phyloP scores from a whole-genome alignment of 2,113 vertebrate genomes.

The Dryoscopus gambensis region DNA sequence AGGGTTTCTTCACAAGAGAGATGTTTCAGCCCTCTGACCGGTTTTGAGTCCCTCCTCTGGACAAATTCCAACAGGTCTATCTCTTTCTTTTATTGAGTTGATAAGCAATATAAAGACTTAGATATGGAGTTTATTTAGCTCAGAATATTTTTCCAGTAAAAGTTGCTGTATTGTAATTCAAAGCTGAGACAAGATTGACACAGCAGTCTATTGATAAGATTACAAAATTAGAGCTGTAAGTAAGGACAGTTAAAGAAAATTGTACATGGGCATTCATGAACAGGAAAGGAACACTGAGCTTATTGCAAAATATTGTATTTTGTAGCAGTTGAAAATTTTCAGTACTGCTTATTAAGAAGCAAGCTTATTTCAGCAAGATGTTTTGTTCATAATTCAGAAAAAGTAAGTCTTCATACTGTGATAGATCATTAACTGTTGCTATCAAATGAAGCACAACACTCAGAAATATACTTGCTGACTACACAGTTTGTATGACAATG shows the following conservation, averaged over 20 bases:
- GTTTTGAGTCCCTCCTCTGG: background rate
- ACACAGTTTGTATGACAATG: background rate
- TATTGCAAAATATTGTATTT: background rate
- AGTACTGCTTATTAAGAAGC: background rate
- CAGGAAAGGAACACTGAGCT: background rate
- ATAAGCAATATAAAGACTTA: background rate
- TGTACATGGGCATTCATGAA: background rate
- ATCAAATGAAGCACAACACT: background rate
- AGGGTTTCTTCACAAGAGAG: background rate
- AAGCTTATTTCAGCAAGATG: background rate
- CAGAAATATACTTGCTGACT: background rate
- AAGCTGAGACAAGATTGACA: background rate
- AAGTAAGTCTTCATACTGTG: background rate
- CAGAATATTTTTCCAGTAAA: background rate
- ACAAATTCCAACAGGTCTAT: too few relatives aligned
- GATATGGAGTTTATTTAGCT: background rate
- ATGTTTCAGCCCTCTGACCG: background rate
- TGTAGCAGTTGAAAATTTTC: background rate
- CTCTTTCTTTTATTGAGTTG: background rate
- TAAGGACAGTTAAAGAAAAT: background rate
- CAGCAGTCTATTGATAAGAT: background rate
- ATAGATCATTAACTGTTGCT: background rate
- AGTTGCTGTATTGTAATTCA: background rate
- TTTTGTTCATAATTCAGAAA: background rate
- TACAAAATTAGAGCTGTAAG: background rate